Evolutionary conservation across 1,140 invertebrate species (phyloP), one percentile per base, ranked within the genome.

Genomic region (Pentalonia nigronervosa): DNA sequence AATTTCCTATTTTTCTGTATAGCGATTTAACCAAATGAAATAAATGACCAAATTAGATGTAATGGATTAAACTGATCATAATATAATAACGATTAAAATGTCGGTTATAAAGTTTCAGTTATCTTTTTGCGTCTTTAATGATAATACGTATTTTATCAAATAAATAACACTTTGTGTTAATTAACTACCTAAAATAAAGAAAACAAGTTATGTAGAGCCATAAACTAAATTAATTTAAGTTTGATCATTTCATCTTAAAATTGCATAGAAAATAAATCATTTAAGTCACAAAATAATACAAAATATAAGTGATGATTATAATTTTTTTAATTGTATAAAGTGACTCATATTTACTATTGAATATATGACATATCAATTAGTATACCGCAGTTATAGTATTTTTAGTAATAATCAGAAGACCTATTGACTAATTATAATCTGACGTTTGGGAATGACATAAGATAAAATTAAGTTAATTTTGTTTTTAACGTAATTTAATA

Each of bases 381-480:
- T n/a, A n/a, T 67, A n/a, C 11, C 60, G 20, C 7, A n/a, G 11
- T 67, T n/a, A 14, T n/a, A 67, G 11, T 67, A 67, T 11, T 67
- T 67, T 17, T 17, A 67, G 30, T 67, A 67, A 67, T 67, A 30
- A 67, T n/a, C 11, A n/a, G 30, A n/a, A 67, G 3, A 67, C 11
- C 30, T 14, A n/a, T 67, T 11, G 30, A 67, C 14, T n/a, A 30
- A 89, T n/a, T 23, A 8, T 89, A 50, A 34, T 34, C 48, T 53
- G 1, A 50, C 6, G 30, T 89, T 89, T 21, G 14, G 17, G 20
- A 89, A 50, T 48, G 34, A 89, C 34, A 36, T 34, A 7, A 34
- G n/a, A 23, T 84, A 47, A 90, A n/a, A 67, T 90, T 90, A 60
- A 23, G 53, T 60, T 91, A 76, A 45, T 91, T 34, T 21, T 92